Percentiles rank a stretch among this genome's conserved stretches.
These are phyloP conservation scores for Tupaia chinensis DNA, from an alignment of 2,113 vertebrate genomes.

Conservation along the genomic window DNA sequence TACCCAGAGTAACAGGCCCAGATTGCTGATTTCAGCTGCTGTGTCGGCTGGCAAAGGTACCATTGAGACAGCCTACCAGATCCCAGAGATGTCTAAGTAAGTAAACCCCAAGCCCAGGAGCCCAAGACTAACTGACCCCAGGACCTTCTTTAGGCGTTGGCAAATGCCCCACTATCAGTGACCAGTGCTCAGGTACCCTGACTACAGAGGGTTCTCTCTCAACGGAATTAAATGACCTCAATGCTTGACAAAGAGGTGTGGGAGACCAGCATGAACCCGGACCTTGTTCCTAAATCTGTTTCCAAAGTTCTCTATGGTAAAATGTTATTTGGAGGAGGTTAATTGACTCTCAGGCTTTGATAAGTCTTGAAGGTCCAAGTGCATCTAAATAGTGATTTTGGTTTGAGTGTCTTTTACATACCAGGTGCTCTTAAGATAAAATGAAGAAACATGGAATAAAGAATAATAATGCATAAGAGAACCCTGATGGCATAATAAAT, in stretches of 20 bases:
- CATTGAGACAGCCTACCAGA: constrained; percentile 86
- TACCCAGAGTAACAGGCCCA: constrained; percentile 82
- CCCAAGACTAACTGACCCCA: background rate
- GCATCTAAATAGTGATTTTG: background rate
- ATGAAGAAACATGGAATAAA: background rate
- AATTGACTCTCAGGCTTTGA: background rate
- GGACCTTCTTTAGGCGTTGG: background rate
- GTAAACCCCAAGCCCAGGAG: background rate
- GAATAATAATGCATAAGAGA: background rate
- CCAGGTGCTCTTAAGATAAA: background rate
- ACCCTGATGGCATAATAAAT: background rate
- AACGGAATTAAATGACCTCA: background rate
- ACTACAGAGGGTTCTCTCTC: background rate
- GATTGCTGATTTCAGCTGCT: constrained; percentile 87
- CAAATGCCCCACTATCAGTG: background rate
- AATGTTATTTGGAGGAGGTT: background rate
- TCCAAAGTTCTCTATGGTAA: background rate
- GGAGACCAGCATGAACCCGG: background rate
- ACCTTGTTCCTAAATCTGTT: background rate
- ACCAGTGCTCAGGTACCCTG: background rate
- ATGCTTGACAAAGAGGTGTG: background rate
- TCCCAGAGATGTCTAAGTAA: constrained; percentile 82
- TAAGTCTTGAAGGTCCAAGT: background rate
- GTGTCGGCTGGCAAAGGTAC: constrained; percentile 84
- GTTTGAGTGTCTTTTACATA: background rate